phyloP scores from a whole-genome alignment of 2,113 vertebrate species.

The Nipponia nippon region DNA sequence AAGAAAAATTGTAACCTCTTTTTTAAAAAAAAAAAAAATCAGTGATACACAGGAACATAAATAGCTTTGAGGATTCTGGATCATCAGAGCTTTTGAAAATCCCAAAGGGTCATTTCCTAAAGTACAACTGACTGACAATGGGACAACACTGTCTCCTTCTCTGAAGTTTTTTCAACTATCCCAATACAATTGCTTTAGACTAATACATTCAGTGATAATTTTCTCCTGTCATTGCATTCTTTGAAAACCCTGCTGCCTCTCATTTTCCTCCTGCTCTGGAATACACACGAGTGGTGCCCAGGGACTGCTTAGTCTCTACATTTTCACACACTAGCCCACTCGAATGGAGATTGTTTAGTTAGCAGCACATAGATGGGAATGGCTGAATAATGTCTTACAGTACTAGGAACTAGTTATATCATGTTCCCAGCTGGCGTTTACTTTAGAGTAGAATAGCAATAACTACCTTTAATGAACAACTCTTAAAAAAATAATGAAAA shows the following conservation, averaged over 20 bases:
- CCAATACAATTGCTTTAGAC: not conserved
- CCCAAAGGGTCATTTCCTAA: not conserved
- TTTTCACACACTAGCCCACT: not conserved
- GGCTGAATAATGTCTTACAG: constrained; percentile 2
- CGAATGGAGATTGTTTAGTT: not conserved
- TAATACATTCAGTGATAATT: not conserved
- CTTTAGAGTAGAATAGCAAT: constrained; percentile 20
- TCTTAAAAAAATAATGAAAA: constrained; percentile 56
- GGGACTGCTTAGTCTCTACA: not conserved
- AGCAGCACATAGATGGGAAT: not conserved
- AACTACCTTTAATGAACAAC: constrained; percentile 42
- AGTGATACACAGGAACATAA: not conserved
- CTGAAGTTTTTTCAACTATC: not conserved
- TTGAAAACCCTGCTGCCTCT: not conserved
- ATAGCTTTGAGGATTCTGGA: not conserved
- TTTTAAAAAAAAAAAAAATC: not conserved
- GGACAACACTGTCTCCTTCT: not conserved
- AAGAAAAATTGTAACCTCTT: not conserved
- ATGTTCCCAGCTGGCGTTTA: constrained; percentile 40
- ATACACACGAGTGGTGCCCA: not conserved
- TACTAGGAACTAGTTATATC: not conserved
- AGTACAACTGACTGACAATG: not conserved
- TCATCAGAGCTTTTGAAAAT: not conserved
- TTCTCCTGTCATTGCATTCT: not conserved
- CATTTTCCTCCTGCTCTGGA: not conserved